Evolutionary conservation across 2,888 invertebrate genomes (phyloP), one percentile per base, ranked within the genome.

Genomic region (Dugesia japonica): DNA sequence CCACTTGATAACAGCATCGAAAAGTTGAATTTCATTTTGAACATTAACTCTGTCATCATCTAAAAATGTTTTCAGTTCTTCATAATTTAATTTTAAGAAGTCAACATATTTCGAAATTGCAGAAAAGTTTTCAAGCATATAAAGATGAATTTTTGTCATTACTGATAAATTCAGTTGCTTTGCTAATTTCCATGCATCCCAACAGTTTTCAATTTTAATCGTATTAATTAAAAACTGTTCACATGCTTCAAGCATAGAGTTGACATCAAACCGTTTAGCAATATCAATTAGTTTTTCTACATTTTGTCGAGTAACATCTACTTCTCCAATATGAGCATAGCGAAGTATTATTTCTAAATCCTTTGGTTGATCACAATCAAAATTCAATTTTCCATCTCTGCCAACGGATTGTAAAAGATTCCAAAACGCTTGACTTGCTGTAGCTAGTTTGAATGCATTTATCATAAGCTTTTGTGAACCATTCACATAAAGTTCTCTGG

Each of bases 121-220:
- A n/a, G 56, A 56, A 23, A 56, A 56, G 23, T 56, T 56, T 56
- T 56, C 56, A 56, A 56, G 56, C 56, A 56, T 56, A n/a, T 56
- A 56, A 56, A 56, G 56, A 56, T 56, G 56, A n/a, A 56, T 56
- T 56, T 56, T 56, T 56, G 56, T 56, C 56, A 56, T 56, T 4
- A 56, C 56, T 7, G 56, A 56, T n/a, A 56, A n/a, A 56, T 56
- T 56, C 4, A 56, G 23, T 23, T 56, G 56, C 17, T 56, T 56
- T n/a, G 56, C 56, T 56, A 56, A 56, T 56, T 56, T 56, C 56
- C 56, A 56, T 56, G 56, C 56, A 56, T 56, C 56, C 56, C 56
- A 56, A 23, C 56, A 56, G 23, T 56, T 56, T 1, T 56, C 56
- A 56, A 56, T 56, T n/a, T 56, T 56, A 56, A 56, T 56, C 4